These are phyloP conservation scores for Trypoxylon attenuatum DNA, from an alignment of 2,888 invertebrate genomes.

Conservation along the genomic window DNA sequence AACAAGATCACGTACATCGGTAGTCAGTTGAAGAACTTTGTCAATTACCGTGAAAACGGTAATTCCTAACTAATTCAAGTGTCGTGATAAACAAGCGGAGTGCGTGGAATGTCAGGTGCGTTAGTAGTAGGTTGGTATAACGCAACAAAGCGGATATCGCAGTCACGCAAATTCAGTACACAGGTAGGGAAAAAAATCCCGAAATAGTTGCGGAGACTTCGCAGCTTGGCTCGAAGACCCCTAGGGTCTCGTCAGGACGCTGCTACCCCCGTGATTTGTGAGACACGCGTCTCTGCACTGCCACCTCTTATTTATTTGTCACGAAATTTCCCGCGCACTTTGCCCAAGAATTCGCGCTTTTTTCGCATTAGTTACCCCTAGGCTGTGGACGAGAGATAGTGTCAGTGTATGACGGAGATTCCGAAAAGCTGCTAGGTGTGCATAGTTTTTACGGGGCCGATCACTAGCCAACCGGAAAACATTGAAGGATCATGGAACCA, in stretches of 20 bases:
- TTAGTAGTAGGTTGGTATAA: too few species aligned
- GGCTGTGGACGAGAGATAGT: constrained; percentile 45
- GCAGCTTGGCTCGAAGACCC: constrained; percentile 19
- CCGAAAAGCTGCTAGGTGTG: constrained; percentile 40
- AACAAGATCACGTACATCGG: too few species aligned
- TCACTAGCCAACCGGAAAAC: constrained; percentile 49
- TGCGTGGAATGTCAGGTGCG: too few species aligned
- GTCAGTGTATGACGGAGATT: constrained; percentile 25
- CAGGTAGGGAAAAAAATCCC: constrained; percentile 37
- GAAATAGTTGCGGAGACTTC: constrained; percentile 9
- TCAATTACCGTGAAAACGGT: too few species aligned
- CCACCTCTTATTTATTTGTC: constrained; percentile 49
- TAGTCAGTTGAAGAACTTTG: too few species aligned
- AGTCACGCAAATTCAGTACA: too few species aligned
- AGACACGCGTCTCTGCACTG: constrained; percentile 52
- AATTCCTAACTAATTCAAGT: too few species aligned
- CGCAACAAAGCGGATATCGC: too few species aligned
- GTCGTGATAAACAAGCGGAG: too few species aligned
- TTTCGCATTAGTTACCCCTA: constrained; percentile 1
- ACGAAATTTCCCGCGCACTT: not conserved
- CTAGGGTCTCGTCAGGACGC: constrained; percentile 50
- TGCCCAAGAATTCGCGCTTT: constrained; percentile 1
- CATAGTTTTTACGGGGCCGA: constrained; percentile 51
- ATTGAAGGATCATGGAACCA: constrained; percentile 24
- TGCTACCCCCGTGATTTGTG: constrained; percentile 58